phyloP scores from a whole-genome alignment of 2,888 invertebrate genomes.

The Mythimna lalbum region DNA sequence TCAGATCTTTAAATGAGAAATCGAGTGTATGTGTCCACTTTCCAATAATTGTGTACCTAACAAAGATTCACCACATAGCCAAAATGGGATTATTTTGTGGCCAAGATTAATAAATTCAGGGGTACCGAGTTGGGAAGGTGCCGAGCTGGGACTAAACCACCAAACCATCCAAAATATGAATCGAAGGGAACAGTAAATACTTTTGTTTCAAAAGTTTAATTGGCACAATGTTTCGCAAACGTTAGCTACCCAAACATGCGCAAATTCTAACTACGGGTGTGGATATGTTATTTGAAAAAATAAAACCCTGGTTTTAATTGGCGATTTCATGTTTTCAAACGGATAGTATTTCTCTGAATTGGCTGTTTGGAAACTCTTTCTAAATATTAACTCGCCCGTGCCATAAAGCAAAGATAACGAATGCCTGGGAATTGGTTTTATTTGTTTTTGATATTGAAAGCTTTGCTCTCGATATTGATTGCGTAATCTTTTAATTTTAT shows the following conservation, averaged over 20 bases:
- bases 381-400: slow-evolving; percentile 10
- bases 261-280: slow-evolving; percentile 23
- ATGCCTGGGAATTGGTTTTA: not conserved
- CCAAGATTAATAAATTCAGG: too few relatives aligned
- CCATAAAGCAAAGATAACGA: slow-evolving; percentile 17
- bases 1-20: too few relatives aligned
- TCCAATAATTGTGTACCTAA: too few relatives aligned
- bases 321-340: slow-evolving; percentile 38
- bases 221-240: slow-evolving; percentile 53
- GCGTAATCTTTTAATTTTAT: slow-evolving; percentile 7
- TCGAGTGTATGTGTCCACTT: too few relatives aligned
- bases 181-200: slow-evolving; percentile 41
- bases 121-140: too few relatives aligned
- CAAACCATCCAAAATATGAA: slow-evolving; percentile 40
- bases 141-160: not conserved
- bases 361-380: slow-evolving; percentile 32
- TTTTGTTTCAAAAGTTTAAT: slow-evolving; percentile 63
- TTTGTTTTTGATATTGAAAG: slow-evolving; percentile 19
- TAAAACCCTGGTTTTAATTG: slow-evolving; percentile 29
- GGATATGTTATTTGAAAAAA: slow-evolving; percentile 42
- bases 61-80: too few relatives aligned
- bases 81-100: too few relatives aligned
- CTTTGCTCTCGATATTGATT: slow-evolving; percentile 10
- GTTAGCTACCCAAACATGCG: slow-evolving; percentile 28
- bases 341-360: slow-evolving; percentile 23